Percentiles rank a stretch among this genome's conserved stretches.
Conservation (phyloP, 2,113 vertebrate species). For the Neolamprologus tretocephalus region DNA sequence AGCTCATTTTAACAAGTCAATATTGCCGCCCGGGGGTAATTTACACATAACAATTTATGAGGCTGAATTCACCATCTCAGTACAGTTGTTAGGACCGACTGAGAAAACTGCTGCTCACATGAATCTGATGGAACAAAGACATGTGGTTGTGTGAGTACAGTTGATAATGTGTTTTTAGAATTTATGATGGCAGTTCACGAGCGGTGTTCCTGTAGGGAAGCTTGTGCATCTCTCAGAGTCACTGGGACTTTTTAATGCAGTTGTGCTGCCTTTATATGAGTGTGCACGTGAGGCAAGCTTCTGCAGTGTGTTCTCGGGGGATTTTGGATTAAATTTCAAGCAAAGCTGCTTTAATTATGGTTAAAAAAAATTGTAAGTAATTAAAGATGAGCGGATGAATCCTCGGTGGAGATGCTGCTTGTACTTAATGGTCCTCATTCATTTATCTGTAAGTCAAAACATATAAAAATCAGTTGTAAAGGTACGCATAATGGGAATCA, state of each 20-base stretch:
- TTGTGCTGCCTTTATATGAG: not conserved
- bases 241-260: not conserved
- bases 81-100: not conserved
- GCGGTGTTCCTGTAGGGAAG: not conserved
- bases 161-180: not conserved
- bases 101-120: not conserved
- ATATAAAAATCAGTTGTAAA: not conserved
- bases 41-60: conserved; percentile 39
- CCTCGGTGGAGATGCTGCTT: not conserved
- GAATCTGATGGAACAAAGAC: conserved; percentile 9
- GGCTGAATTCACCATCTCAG: not conserved
- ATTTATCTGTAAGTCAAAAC: not conserved
- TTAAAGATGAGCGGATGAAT: not conserved
- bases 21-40: conserved; percentile 19
- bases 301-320: not conserved
- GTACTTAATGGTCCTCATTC: not conserved
- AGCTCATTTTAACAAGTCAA: conserved; percentile 47
- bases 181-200: not conserved
- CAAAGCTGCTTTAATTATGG: not conserved
- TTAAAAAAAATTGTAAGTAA: not conserved
- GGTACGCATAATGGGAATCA: not conserved
- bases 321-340: not conserved
- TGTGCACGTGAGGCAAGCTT: not conserved
- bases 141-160: not conserved
- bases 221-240: not conserved